Evolutionary conservation across 2,888 invertebrate species (phyloP).

Genomic region (Ectemnius continuus): DNA sequence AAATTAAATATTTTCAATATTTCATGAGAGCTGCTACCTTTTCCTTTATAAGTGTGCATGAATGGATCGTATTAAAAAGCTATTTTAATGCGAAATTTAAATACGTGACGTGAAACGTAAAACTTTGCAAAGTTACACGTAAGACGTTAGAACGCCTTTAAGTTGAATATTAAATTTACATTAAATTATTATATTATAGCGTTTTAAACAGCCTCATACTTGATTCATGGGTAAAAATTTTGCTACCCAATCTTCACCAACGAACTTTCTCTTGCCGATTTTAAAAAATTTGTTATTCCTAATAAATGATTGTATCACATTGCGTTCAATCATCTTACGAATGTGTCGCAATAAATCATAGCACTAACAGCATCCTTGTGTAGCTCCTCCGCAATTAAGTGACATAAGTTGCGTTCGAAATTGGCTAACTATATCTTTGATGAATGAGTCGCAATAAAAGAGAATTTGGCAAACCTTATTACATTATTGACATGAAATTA

Average conservation of each 20-base stretch:
- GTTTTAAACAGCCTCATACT: not conserved
- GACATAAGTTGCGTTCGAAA: too few species aligned
- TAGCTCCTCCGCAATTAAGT: too few species aligned
- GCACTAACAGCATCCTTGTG: too few species aligned
- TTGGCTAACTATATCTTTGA: too few species aligned
- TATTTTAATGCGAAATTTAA: not conserved
- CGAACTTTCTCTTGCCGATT: not conserved
- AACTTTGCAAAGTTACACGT: too few species aligned
- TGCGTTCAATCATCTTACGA: slow-evolving; percentile 24
- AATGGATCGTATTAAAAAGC: too few species aligned
- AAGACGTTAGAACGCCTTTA: too few species aligned
- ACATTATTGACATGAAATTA: slow-evolving; percentile 7
- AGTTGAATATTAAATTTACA: too few species aligned
- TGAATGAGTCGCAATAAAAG: too few species aligned
- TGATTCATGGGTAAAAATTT: not conserved
- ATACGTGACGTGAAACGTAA: slow-evolving; percentile 1
- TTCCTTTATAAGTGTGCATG: slow-evolving; percentile 11
- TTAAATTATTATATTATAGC: not conserved
- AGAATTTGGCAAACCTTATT: slow-evolving; percentile 1
- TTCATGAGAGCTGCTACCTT: slow-evolving; percentile 8
- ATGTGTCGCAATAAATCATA: not conserved
- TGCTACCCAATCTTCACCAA: slow-evolving; percentile 4
- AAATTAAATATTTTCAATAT: slow-evolving; percentile 15
- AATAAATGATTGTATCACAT: slow-evolving; percentile 20
- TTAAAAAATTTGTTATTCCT: slow-evolving; percentile 18